Evolutionary conservation across 1,140 invertebrate genomes (phyloP).

Genomic region (Ephestia elutella): DNA sequence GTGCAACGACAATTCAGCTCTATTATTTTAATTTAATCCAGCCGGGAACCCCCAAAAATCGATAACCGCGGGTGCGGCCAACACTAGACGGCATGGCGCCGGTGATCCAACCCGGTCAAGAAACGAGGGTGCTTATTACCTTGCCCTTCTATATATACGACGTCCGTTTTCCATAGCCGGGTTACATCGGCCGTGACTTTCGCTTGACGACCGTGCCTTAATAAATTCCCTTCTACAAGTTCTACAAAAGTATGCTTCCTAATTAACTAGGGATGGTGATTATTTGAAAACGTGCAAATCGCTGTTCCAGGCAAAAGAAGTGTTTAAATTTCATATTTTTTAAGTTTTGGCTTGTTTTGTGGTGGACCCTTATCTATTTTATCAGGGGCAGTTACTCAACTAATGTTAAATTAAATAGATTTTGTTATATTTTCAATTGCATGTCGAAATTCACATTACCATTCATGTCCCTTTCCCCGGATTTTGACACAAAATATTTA

Average conservation of each 20-base stretch:
- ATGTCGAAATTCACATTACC: too few species aligned
- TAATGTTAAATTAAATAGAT: too few species aligned
- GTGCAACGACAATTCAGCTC: conserved; percentile 16
- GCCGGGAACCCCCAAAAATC: conserved; percentile 21
- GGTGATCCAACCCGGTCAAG: conserved; percentile 49
- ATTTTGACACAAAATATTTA: too few species aligned
- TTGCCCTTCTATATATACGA: conserved; percentile 44
- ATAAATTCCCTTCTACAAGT: conserved; percentile 45
- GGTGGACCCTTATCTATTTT: too few species aligned
- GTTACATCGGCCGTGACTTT: conserved; percentile 43
- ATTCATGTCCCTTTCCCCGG: too few species aligned
- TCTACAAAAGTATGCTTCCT: conserved; percentile 42
- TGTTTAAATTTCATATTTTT: too few species aligned
- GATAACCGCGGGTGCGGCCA: conserved; percentile 32
- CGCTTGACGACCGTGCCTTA: conserved; percentile 29
- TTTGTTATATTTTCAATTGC: too few species aligned
- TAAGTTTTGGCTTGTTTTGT: too few species aligned
- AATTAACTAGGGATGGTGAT: conserved; percentile 58
- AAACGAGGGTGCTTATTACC: conserved; percentile 41
- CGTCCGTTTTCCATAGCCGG: conserved; percentile 33
- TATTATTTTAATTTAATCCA: conserved; percentile 22
- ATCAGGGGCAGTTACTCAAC: too few species aligned
- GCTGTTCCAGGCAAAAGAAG: too few species aligned
- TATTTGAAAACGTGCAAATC: too few species aligned
- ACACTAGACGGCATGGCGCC: conserved; percentile 50